A percentile compares a stretch with the other conserved stretches of the same genome.
Evolutionary conservation across 1,140 invertebrate genomes (phyloP).

Genomic region (Diplogasteroides magnus): DNA sequence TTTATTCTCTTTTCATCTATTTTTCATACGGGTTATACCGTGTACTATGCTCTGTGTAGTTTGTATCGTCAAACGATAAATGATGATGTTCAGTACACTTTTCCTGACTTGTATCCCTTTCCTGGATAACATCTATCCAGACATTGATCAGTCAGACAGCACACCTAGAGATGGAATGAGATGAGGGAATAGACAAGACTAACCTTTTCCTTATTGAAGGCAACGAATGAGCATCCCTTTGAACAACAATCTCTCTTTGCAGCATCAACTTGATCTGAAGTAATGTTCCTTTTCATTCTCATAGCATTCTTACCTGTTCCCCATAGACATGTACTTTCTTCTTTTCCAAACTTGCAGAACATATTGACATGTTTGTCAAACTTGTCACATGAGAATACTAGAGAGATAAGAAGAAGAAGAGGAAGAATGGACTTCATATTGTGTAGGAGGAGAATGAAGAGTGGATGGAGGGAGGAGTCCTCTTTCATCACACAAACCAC

Average conservation of each 20-base stretch:
- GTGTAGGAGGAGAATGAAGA: not conserved
- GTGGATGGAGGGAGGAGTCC: not conserved
- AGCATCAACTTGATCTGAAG: slow-evolving; percentile 10
- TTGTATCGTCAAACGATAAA: too few relatives aligned
- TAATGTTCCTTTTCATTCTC: not conserved
- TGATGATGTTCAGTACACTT: slow-evolving; percentile 20
- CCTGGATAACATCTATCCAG: slow-evolving; percentile 29
- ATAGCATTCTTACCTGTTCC: slow-evolving; percentile 6
- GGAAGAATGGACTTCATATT: slow-evolving; percentile 8
- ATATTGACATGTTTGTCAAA: slow-evolving; percentile 27
- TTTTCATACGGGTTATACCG: too few relatives aligned
- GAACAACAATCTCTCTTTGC: not conserved
- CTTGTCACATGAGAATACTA: slow-evolving; percentile 4
- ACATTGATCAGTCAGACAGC: slow-evolving; percentile 32
- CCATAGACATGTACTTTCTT: slow-evolving; percentile 11
- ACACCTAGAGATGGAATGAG: slow-evolving; percentile 8
- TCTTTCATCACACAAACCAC: not conserved
- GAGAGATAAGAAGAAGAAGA: not conserved
- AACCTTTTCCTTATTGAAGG: slow-evolving; percentile 15
- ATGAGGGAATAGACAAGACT: not conserved
- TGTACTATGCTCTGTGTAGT: too few relatives aligned
- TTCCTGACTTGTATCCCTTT: slow-evolving; percentile 21
- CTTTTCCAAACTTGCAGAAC: slow-evolving; percentile 21
- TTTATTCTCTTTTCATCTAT: too few relatives aligned
- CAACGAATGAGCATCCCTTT: slow-evolving; percentile 5